Evolutionary conservation across 2,888 invertebrate species (phyloP), one percentile per base, ranked within the genome.

Genomic region (Rhogogaster chlorosoma): DNA sequence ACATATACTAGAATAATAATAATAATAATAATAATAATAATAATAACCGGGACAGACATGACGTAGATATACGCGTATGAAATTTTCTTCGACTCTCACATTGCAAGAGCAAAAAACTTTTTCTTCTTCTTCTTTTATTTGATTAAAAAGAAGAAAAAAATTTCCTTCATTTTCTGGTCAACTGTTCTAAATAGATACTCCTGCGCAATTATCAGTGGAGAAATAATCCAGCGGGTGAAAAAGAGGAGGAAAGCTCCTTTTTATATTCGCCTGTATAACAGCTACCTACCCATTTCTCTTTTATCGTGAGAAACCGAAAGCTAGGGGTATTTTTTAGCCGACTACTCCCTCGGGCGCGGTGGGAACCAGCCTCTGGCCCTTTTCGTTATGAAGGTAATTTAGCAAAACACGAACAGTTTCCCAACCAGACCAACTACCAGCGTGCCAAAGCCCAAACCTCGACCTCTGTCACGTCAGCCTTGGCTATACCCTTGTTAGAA

Each of bases 311-410:
- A 49, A 77, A 77, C 26, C 49, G 77, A 77, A 77, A 77, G 77
- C 77, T 49, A 77, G 49, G 61, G 80, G 22, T 57, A 36, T 57
- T 80, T 80, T 80, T 80, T 80, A 80, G 80, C 61, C 61, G 57
- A 49, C 32, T 78, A 45, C 36, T 57, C 78, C 78, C 53, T 80
- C n/a, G 80, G 38, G n/a, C 15, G 7, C 57, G 80, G 80, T 80
- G 80, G 80, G 61, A 80, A 80, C 57, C 38, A 61, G 61, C 36
- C 61, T 29, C 57, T 36, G 36, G 80, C 22, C 80, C 80, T 61
- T 80, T 80, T 80, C 80, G 80, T 80, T 80, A 80, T 80, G 80
- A 80, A 80, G 80, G 80, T 80, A 80, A 80, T 80, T 80, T 61
- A 61, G 80, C 80, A 80, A 80, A 80, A 80, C 80, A 80, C 80